Evolutionary conservation across 2,797 vertebrate genomes (phyloP), one percentile per base, ranked within the genome.

Genomic region (Bradypodion pumilum): DNA sequence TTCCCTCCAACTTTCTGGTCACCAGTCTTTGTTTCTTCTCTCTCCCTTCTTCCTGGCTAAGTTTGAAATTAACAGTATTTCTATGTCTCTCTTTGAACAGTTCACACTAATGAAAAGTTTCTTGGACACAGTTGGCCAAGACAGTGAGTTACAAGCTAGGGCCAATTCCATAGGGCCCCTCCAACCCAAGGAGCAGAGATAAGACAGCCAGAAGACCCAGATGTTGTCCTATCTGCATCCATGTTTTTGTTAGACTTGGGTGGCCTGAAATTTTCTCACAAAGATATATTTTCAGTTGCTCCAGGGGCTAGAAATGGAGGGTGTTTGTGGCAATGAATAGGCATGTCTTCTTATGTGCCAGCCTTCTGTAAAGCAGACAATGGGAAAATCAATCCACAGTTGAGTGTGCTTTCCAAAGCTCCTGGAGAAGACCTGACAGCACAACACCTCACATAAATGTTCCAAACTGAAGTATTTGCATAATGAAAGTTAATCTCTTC

Each of bases 381-480:
- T 63, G 37, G 44, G 12, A 15, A 37, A 25, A 2, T 69, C 15
- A 40, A 9, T 49, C 32, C 15, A 35, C 21, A 37, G 7, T 32
- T 65, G 16, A 5, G 70, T 7, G 65, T 0, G 13, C 46, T 29
- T 60, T 9, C 6, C 65, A 13, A 4, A 79, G 2, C 52, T 49
- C 35, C 23, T 46, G 49, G 73, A 75, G 0, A 85, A 89, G 83
- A 3, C 37, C 44, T 44, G 82, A 2, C 35, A 21, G 74, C 66
- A 56, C 63, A 80, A 0, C 7, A 80, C 21, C 23, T 44, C 12
- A 56, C 29, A 42, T 46, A 78, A 16, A 69, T 37, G 35, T n/a
- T 76, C 74, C 2, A 40, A 3, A 84, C 74, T 78, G 37, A 81
- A 87, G 82, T 12, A n/a, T 40, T 15, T 52, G 49, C 32, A n/a